Base-by-base conservation (phyloP, 1,140 invertebrate species). In the Sarcophaga peregrina region DNA sequence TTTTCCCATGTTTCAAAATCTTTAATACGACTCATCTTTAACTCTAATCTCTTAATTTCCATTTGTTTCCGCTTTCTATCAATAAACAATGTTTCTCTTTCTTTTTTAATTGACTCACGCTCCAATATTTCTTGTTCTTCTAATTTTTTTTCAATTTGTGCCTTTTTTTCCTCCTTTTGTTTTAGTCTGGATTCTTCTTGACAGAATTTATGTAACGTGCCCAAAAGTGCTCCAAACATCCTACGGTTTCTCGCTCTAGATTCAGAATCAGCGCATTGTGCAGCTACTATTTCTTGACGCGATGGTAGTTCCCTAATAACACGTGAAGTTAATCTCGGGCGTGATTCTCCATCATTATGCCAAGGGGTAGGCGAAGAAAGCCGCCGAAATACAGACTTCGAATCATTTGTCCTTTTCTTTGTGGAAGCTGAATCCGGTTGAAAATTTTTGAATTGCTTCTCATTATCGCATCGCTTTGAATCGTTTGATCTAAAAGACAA, bases 191-290 rank as follows among this genome's bases (percentile, higher is more conserved):
- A 97, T 91, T 98, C 97, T 90, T 99, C 98, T 89, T 97, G 96
- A 87, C 97, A 95, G 90, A 99, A 99, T 90, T 97, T 97, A 87
- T 98, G 96, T 84, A 99, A 91, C 68, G 98, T 99, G 6, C 98
- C 98, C 52, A 99, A 91, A 54, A 99, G 91, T 47, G 96, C 96
- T 45, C 98, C 97, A 92, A 99, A 98, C 96, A 99, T 98, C 84
- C 98, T 93, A 84, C 95, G 93, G 91, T 98, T 98, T 84, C 97
- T 93, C 45, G 94, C 96, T 85, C 95, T 93, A 81, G 96, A 96
- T 86, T 95, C 93, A 84, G 95, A 95, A 91, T 98, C 97, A 52
- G 93, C 93, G 83, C 94, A 94, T 87, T 98, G 97, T 72, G 96
- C 95, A 85, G 95, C 94, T 3, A 97, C 92, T 50, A 95, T 94